phyloP scores from a whole-genome alignment of 2,888 invertebrate genomes.

The Mythimna vitellina region DNA sequence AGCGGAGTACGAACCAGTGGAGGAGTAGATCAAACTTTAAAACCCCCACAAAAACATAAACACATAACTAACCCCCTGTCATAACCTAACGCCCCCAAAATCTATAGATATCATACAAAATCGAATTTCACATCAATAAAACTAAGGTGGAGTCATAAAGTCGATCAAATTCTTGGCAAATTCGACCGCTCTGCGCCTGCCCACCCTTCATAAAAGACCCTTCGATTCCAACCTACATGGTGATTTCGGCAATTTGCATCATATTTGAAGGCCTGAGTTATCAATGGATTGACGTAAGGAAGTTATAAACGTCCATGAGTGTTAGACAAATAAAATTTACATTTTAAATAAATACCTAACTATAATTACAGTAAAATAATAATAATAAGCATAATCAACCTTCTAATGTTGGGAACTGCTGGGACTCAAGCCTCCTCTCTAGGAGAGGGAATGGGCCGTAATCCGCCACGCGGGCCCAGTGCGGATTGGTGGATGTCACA shows the following conservation, averaged over 20 bases:
- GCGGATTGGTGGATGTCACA: too few species aligned
- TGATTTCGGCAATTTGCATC: conserved; percentile 44
- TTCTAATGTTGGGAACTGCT: too few species aligned
- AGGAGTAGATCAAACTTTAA: too few species aligned
- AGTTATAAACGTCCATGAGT: neutral
- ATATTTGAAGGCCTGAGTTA: conserved; percentile 23
- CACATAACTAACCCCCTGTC: conserved; percentile 37
- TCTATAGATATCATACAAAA: conserved; percentile 84
- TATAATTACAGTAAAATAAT: too few species aligned
- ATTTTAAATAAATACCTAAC: too few species aligned
- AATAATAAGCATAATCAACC: too few species aligned
- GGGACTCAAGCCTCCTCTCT: too few species aligned
- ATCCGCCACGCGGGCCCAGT: too few species aligned
- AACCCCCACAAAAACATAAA: neutral
- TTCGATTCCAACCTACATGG: conserved; percentile 19
- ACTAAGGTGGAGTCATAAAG: conserved; percentile 84
- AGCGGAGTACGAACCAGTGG: too few species aligned
- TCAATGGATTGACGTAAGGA: neutral
- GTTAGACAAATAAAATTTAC: too few species aligned
- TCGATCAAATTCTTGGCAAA: conserved; percentile 83
- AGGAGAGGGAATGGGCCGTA: too few species aligned
- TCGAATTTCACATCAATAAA: conserved; percentile 85
- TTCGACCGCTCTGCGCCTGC: conserved; percentile 80
- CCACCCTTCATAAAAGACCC: conserved; percentile 72
- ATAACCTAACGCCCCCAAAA: conserved; percentile 62